Base-by-base conservation (phyloP, 2,888 invertebrate genomes). In the Leucophenga montana region DNA sequence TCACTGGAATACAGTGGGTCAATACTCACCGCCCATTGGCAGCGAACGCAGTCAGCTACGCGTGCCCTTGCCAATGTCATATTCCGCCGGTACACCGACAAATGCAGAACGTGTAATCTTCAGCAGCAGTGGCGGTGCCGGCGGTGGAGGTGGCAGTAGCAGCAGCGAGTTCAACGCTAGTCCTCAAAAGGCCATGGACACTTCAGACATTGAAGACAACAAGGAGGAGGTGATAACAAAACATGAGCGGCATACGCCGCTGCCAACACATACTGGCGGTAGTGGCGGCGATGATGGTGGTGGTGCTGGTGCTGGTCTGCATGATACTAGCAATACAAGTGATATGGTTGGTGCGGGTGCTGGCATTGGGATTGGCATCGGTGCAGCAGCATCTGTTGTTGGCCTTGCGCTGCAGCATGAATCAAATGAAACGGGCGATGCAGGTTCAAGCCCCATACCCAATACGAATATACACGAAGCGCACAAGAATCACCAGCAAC, bases 361-460 rank as follows among this genome's bases (percentile, higher is more conserved):
- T 39, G 39, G 39, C 8, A 39, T 39, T 39, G 39, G 39, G 3
- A 39, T 39, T 39, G 39, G 27, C 27, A 27, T 27, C 1, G 39
- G 22, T n/a, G 27, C 31, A 31, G 8, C 31, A 57, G 8, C 57
- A 31, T n/a, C 33, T 3, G 9, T 20, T 46, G 44, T 53, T 6
- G 71, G 70, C 39, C 5, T 33, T 46, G 65, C 14, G 44, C 62
- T 46, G 14, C 62, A 64, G 16, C 62, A 61, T 20, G 46, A 64
- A 11, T 18, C 22, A 48, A n/a, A 50, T 50, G 20, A 68, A 0
- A 33, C 53, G 13, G 56, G 64, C 0, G 27, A 79, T 50, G 73
- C 78, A 44, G 85, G 85, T 67, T 85, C 86, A 64, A 86, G 86
- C 80, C 86, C 86, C 66, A 86, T 85, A 78, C 85, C 86, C 68